A percentile compares a stretch with the other conserved stretches of the same genome.
Conservation (phyloP, 2,113 vertebrate genomes). For the Guaruba guarouba region DNA sequence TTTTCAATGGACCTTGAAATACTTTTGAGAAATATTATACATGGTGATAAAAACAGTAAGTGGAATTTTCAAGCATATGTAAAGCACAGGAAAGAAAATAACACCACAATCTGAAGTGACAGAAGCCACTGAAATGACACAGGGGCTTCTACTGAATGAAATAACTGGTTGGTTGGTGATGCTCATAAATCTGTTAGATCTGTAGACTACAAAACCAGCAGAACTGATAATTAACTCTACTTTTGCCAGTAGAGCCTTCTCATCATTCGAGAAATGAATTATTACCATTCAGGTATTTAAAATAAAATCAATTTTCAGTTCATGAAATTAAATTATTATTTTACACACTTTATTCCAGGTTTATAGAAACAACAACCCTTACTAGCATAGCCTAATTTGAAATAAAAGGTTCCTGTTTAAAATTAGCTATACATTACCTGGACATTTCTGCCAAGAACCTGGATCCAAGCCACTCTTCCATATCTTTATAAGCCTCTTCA, state of each 20-base stretch:
- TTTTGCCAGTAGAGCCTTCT: background rate
- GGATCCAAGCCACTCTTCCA: slow-evolving; percentile 82
- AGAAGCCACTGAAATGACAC: background rate
- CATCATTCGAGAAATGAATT: background rate
- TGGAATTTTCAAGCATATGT: background rate
- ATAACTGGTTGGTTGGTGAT: background rate
- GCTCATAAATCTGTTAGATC: background rate
- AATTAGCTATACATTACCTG: slow-evolving; percentile 72
- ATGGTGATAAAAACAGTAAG: background rate
- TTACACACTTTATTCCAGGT: background rate
- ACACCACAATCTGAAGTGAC: background rate
- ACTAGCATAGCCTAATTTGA: background rate
- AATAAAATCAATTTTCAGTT: background rate
- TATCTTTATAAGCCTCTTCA: slow-evolving; percentile 72
- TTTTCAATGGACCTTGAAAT: background rate
- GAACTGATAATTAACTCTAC: background rate
- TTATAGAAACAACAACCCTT: background rate
- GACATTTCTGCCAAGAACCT: slow-evolving; percentile 82
- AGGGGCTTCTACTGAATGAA: background rate
- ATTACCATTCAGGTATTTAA: background rate
- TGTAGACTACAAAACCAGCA: background rate
- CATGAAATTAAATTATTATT: background rate
- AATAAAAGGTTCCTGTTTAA: background rate
- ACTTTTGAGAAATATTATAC: background rate
- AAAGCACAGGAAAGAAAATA: background rate